Evolutionary conservation across 2,888 invertebrate genomes (phyloP).

Genomic region (Hirtodrosophila histrioides): DNA sequence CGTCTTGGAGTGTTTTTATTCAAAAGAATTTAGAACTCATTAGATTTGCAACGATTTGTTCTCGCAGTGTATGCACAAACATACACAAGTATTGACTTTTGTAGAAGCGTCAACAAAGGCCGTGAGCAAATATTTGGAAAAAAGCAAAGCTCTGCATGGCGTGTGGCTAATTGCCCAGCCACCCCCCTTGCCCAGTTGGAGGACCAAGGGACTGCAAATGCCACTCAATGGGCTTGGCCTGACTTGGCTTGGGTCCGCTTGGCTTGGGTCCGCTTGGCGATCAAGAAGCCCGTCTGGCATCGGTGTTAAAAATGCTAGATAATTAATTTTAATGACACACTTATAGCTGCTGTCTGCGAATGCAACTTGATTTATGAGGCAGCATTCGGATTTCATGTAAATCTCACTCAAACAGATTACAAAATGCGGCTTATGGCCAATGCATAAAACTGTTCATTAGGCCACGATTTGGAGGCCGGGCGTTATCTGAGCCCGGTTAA

Average conservation of each 20-base stretch:
- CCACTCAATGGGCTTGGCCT: conserved; percentile 9
- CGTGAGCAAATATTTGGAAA: conserved; percentile 69
- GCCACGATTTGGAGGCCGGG: conserved; percentile 18
- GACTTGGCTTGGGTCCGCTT: neutral
- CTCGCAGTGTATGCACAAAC: neutral
- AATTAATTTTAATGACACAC: conserved; percentile 80
- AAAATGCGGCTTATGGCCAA: conserved; percentile 53
- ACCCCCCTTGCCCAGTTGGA: conserved; percentile 15
- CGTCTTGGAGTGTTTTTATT: no score
- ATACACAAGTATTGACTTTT: conserved; percentile 9
- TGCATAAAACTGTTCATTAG: conserved; percentile 76
- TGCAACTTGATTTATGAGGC: conserved; percentile 76
- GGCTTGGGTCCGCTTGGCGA: neutral
- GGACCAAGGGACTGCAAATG: conserved; percentile 1
- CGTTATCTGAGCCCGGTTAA: conserved; percentile 50
- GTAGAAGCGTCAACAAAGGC: conserved; percentile 57
- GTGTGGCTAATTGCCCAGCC: conserved; percentile 73
- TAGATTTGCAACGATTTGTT: no score
- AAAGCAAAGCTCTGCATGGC: conserved; percentile 55
- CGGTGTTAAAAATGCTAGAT: conserved; percentile 69
- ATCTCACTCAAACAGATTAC: conserved; percentile 60
- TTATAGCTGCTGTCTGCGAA: conserved; percentile 49
- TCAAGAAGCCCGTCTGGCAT: conserved; percentile 2
- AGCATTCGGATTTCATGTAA: conserved; percentile 49
- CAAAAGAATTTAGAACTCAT: no score